A percentile compares a stretch with the other conserved stretches of the same genome.
These are phyloP conservation scores for Herpailurus yagouaroundi DNA, from an alignment of 2,113 vertebrate species.

Conservation along the genomic window DNA sequence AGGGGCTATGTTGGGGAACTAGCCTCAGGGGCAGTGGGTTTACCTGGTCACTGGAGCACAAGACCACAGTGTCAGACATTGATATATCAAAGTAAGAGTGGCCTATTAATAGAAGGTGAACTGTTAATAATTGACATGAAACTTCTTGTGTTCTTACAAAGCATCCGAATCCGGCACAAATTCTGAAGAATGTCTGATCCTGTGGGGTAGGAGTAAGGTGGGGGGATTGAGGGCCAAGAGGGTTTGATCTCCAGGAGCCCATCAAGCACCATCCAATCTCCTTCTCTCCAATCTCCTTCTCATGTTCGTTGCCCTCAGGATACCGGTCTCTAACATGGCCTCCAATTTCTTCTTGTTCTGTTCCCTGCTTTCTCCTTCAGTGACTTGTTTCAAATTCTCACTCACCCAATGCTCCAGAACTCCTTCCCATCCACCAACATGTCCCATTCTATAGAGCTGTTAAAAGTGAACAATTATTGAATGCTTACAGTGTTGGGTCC, in stretches of 20 bases:
- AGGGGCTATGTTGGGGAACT: neutral
- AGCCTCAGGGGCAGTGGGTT: neutral
- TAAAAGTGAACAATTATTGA: neutral
- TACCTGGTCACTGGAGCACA: neutral
- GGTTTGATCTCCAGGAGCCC: neutral
- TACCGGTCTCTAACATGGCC: neutral
- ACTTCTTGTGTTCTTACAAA: neutral
- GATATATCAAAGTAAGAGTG: neutral
- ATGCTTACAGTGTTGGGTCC: neutral
- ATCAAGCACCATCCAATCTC: neutral
- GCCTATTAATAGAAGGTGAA: neutral
- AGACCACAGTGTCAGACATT: neutral
- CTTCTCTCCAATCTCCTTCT: neutral
- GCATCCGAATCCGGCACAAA: neutral
- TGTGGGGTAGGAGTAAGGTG: neutral
- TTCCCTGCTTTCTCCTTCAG: neutral
- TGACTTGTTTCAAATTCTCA: neutral
- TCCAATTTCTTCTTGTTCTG: neutral
- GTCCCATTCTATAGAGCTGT: neutral
- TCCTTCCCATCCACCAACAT: neutral
- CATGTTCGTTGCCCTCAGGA: neutral
- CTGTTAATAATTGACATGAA: neutral
- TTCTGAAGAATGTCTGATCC: neutral
- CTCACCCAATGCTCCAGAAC: neutral
- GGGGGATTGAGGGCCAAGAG: neutral